Conservation (phyloP, 2,888 invertebrate genomes). For the Mesorhabditis spiculigera region DNA sequence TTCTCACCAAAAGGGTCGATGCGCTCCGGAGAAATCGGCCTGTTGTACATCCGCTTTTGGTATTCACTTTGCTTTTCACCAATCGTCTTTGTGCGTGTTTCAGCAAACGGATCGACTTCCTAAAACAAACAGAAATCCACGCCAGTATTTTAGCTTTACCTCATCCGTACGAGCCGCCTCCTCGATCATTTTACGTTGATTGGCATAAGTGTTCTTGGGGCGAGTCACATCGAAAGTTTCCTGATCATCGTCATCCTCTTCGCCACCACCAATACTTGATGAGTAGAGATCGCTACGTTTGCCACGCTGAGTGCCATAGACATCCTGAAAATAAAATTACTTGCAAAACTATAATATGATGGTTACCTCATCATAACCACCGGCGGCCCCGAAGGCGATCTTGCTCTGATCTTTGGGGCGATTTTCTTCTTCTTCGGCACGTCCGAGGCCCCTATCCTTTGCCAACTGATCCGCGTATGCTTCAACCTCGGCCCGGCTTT, state of each 20-base stretch:
- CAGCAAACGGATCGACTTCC: constrained; percentile 90
- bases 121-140: constrained; percentile 57
- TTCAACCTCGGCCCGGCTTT: constrained; percentile 56
- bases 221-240: constrained; percentile 27
- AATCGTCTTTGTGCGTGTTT: constrained; percentile 83
- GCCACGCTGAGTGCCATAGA: constrained; percentile 77
- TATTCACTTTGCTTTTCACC: constrained; percentile 97
- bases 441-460: constrained; percentile 64
- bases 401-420: constrained; percentile 47
- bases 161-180: constrained; percentile 44
- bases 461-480: constrained; percentile 60
- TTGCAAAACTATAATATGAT: neutral
- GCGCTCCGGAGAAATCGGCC: constrained; percentile 89
- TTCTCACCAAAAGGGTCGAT: constrained; percentile 85
- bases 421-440: constrained; percentile 61
- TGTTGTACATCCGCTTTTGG: constrained; percentile 78
- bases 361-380: constrained; percentile 75
- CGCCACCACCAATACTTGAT: constrained; percentile 91
- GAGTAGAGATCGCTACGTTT: constrained; percentile 79
- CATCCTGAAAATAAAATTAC: constrained; percentile 65
- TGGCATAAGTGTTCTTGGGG: constrained; percentile 33
- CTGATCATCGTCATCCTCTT: constrained; percentile 74
- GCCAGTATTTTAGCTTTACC: constrained; percentile 14
- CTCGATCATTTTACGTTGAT: constrained; percentile 39
- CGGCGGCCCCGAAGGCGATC: constrained; percentile 79